phyloP scores from a whole-genome alignment of 2,888 invertebrate genomes.

The Caenorhabditis sp. region DNA sequence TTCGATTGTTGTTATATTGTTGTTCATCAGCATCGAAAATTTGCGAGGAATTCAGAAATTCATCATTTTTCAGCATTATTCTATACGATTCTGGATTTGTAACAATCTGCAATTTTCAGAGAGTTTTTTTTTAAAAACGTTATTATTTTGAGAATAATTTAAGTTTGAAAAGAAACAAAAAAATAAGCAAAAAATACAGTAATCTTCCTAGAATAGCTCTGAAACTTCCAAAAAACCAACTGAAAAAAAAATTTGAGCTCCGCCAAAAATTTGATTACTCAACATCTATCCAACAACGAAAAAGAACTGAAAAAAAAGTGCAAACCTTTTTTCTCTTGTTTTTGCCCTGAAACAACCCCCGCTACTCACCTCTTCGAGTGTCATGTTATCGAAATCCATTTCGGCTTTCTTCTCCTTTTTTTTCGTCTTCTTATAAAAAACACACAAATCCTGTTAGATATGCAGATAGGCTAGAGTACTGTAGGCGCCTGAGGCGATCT shows the following conservation, averaged over 20 bases:
- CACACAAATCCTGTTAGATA: neutral
- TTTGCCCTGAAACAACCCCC: neutral
- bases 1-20: too few species aligned
- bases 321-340: neutral
- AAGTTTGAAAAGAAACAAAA: too few species aligned
- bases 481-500: neutral
- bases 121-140: too few species aligned
- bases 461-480: neutral
- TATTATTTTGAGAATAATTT: too few species aligned
- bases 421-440: neutral
- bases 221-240: neutral
- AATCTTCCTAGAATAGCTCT: neutral
- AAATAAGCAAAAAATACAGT: neutral
- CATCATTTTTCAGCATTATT: too few species aligned
- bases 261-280: neutral
- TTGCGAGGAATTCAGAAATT: too few species aligned
- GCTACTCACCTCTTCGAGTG: constrained; percentile 25
- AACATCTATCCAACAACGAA: neutral
- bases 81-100: too few species aligned
- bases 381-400: constrained; percentile 17
- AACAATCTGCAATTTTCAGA: too few species aligned
- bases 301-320: neutral
- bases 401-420: neutral
- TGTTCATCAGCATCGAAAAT: too few species aligned
- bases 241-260: neutral